These are phyloP conservation scores for Aegotheles bennettii DNA, from an alignment of 2,113 vertebrate species.

Conservation along the genomic window DNA sequence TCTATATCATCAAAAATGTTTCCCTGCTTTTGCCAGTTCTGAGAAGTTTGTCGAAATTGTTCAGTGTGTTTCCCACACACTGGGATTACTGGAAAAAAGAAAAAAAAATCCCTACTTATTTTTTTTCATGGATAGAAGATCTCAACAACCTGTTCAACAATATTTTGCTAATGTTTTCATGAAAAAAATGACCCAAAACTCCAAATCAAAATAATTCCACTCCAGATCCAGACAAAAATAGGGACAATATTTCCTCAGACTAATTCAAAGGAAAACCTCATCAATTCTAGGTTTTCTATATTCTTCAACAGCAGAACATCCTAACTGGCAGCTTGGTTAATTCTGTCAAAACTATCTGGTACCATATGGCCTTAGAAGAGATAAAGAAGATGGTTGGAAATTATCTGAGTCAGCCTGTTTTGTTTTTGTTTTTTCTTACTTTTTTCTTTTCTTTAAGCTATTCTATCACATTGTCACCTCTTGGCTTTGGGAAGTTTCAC, in stretches of 20 bases:
- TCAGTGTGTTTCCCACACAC: not conserved
- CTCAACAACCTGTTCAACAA: not conserved
- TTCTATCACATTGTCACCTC: not conserved
- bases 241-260: not conserved
- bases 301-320: not conserved
- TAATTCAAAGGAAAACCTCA: not conserved
- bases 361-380: not conserved
- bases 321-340: not conserved
- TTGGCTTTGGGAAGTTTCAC: not conserved
- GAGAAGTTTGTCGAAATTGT: not conserved
- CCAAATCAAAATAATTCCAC: not conserved
- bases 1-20: not conserved
- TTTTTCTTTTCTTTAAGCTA: not conserved
- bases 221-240: not conserved
- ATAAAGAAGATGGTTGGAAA: not conserved
- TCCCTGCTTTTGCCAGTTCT: not conserved
- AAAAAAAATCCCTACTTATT: not conserved
- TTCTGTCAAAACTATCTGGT: not conserved
- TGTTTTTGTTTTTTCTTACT: accelerated
- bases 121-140: not conserved
- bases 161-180: not conserved
- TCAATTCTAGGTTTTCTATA: not conserved
- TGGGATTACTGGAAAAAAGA: not conserved
- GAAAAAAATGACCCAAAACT: not conserved
- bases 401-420: not conserved